These are phyloP conservation scores for Amblyopsis rosae DNA, from an alignment of 2,113 vertebrate species.

Conservation along the genomic window DNA sequence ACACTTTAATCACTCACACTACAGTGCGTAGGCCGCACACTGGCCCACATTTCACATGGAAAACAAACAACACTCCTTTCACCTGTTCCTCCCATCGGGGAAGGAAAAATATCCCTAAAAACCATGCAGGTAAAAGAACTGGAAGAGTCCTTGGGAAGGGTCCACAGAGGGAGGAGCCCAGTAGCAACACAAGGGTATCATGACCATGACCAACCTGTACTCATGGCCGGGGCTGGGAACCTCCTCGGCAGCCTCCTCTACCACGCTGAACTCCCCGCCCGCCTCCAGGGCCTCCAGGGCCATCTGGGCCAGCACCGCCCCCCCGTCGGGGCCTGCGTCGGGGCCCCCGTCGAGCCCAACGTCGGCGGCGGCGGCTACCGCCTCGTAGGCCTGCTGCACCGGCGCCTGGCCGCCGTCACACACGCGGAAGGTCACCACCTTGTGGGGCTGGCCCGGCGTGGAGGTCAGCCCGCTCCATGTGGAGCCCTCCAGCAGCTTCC, in stretches of 20 bases:
- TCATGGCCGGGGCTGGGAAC: conserved; percentile 74
- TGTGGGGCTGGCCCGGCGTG: conserved; percentile 67
- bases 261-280: conserved; percentile 82
- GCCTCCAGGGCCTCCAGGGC: conserved; percentile 78
- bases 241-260: conserved; percentile 81
- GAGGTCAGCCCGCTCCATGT: conserved; percentile 51
- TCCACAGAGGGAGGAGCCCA: too few relatives aligned
- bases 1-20: too few relatives aligned
- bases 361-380: conserved; percentile 52
- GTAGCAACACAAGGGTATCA: too few relatives aligned
- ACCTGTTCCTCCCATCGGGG: too few relatives aligned
- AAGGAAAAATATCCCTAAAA: too few relatives aligned
- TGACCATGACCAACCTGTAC: conserved; percentile 74
- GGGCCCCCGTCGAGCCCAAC: too few relatives aligned
- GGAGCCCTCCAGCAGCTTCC: conserved; percentile 60
- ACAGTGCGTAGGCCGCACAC: too few relatives aligned
- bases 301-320: conserved; percentile 82
- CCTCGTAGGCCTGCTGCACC: conserved; percentile 75
- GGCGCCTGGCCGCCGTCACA: conserved; percentile 80
- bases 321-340: conserved; percentile 13
- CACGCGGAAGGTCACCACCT: conserved; percentile 88
- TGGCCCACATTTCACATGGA: too few relatives aligned
- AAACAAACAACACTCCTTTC: too few relatives aligned
- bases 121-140: too few relatives aligned
- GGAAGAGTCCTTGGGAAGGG: too few relatives aligned